A percentile compares a stretch with the other conserved stretches of the same genome.
phyloP scores from a whole-genome alignment of 2,113 vertebrate genomes.

The Eptatretus burgeri region DNA sequence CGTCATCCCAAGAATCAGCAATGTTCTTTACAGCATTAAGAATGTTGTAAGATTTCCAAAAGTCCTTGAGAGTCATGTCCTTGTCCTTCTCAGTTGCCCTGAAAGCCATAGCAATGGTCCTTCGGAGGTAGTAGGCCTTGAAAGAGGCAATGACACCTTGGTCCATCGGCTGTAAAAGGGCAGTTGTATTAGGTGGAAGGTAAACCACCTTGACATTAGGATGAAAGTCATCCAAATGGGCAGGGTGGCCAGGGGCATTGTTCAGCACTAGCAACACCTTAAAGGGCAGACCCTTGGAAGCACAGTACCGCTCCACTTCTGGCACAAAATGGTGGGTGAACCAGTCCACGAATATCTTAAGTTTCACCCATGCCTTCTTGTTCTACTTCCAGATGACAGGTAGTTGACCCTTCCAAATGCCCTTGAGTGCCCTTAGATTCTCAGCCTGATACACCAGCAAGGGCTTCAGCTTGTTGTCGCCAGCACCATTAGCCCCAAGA shows the following conservation, averaged over 20 bases:
- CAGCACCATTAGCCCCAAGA: background rate
- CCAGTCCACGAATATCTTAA: background rate
- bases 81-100: background rate
- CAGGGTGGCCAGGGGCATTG: conserved; percentile 8
- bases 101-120: background rate
- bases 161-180: background rate
- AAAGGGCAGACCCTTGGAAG: conserved; percentile 9
- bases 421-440: background rate
- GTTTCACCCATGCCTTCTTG: background rate
- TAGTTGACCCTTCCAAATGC: background rate
- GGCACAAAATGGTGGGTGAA: background rate
- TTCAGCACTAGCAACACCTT: conserved; percentile 12
- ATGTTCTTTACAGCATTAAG: background rate
- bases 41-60: background rate
- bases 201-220: conserved; percentile 9
- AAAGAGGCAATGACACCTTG: background rate
- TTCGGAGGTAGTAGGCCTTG: background rate
- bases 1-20: background rate
- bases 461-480: background rate
- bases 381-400: background rate
- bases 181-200: conserved; percentile 6
- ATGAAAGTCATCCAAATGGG: conserved; percentile 6
- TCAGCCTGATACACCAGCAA: background rate
- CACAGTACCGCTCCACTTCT: conserved; percentile 10
- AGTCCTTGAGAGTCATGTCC: background rate